Base-by-base conservation (phyloP, 2,888 invertebrate genomes). In the Acanthosepion pharaonis region DNA sequence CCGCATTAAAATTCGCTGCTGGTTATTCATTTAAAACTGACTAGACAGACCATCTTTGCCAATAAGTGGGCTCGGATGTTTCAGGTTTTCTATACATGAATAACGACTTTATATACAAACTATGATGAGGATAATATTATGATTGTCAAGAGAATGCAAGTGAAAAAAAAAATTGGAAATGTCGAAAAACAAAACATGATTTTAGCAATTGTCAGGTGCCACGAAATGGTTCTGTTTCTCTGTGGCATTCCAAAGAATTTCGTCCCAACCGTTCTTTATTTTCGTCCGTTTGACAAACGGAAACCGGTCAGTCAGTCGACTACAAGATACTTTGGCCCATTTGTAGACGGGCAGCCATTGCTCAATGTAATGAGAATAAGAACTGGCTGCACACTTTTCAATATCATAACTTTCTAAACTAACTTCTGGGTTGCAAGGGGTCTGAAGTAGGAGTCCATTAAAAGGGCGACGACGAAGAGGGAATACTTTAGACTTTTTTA, bases 251-350 rank as follows among this genome's bases (percentile, higher is more conserved):
- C 92, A 92, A 11, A 92, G n/a, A 53, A 48, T 11, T n/a, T 92
- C 92, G n/a, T 92, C 51, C 92, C 92, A 92, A 48, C 92, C 92
- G 8, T 92, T 28, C 51, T 49, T 28, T n/a, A 92, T 92, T 23
- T 92, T 92, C 25, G n/a, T 51, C 28, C 92, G 92, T n/a, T 48
- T n/a, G 4, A 92, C 92, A 49, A 92, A 92, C 4, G 92, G 92
- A n/a, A 92, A 92, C 25, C 25, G 49, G 49, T 92, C 92, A 51
- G 51, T 92, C 8, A 92, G 92, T 48, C 9, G 18, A 6, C 51
- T 49, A 6, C 92, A 92, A 18, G 42, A n/a, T 51, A 92, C 92
- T 51, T 92, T 92, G 42, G 92, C 92, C 92, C 92, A 92, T 3
- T 49, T 92, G 42, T 92, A 92, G 4, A 92, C 5, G 28, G 92